Conservation (phyloP, 2,888 invertebrate species). For the Eupithecia centaureata region DNA sequence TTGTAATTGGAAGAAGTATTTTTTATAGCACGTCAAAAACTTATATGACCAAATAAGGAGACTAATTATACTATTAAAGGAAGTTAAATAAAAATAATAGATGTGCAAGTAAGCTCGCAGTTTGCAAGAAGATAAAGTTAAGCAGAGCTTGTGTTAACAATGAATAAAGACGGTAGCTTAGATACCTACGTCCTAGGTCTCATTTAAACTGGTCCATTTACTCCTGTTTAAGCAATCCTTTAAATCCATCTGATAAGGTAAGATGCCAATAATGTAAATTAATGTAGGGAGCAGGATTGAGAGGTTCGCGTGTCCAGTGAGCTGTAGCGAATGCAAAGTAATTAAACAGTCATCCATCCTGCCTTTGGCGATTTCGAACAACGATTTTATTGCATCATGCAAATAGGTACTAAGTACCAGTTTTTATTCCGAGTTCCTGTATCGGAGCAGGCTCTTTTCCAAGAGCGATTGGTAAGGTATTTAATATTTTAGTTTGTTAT, state of each 20-base stretch:
- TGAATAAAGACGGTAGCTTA: not conserved
- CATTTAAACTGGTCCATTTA: not conserved
- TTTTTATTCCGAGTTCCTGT: not conserved
- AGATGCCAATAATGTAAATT: conserved; percentile 33
- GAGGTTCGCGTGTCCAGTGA: conserved; percentile 37
- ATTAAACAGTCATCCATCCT: conserved; percentile 45
- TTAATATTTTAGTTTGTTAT: no score
- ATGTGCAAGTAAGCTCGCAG: no score
- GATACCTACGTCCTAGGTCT: not conserved
- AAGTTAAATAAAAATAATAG: no score
- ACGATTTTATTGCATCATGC: conserved; percentile 31
- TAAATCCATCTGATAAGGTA: conserved; percentile 32
- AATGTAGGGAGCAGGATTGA: conserved; percentile 29
- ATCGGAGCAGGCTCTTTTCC: not conserved
- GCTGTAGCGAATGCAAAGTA: conserved; percentile 37
- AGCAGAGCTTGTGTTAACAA: no score
- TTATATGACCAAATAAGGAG: no score
- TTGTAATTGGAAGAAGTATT: not conserved
- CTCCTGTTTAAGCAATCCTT: conserved; percentile 21
- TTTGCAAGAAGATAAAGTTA: no score
- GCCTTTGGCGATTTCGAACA: conserved; percentile 37
- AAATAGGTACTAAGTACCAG: conserved; percentile 11
- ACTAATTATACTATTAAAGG: no score
- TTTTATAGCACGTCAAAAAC: no score
- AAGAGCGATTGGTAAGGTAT: not conserved